These are phyloP conservation scores for Eufriesea mexicana DNA, from an alignment of 1,140 invertebrate species.

Conservation along the genomic window DNA sequence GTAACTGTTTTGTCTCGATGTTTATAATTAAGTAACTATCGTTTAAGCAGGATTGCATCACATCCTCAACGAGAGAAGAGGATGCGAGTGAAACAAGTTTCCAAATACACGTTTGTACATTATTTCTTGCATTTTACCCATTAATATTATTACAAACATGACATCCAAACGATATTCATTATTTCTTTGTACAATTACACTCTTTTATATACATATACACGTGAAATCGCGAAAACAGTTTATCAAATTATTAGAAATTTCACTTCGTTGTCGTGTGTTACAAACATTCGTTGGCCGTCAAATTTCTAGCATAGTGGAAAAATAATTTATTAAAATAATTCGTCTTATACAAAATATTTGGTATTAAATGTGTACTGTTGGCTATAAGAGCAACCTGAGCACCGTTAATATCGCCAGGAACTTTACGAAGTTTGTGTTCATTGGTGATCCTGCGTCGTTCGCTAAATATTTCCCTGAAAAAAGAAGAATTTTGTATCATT, in stretches of 20 bases:
- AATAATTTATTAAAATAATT: slow-evolving; percentile 73
- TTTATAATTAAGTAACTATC: not conserved
- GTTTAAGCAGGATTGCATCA: not conserved
- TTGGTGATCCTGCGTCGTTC: slow-evolving; percentile 55
- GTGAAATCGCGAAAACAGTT: not conserved
- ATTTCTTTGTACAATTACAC: not conserved
- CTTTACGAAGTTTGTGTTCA: slow-evolving; percentile 2
- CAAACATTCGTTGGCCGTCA: not conserved
- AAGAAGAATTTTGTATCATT: not conserved
- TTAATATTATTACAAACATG: slow-evolving; percentile 12
- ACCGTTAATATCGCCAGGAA: slow-evolving; percentile 52
- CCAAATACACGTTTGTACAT: not conserved
- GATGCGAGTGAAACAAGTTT: not conserved
- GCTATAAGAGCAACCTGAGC: slow-evolving; percentile 50
- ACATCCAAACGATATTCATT: not conserved
- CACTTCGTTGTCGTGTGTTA: not conserved
- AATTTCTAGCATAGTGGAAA: slow-evolving; percentile 54
- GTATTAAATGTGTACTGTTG: slow-evolving; percentile 35
- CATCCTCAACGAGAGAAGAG: not conserved
- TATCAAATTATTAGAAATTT: slow-evolving; percentile 4
- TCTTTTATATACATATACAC: not conserved
- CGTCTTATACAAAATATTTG: slow-evolving; percentile 65
- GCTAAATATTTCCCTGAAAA: slow-evolving; percentile 78
- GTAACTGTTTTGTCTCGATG: not conserved
- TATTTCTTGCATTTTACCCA: not conserved